Conservation (phyloP, 2,888 invertebrate genomes). For the Quadroppia sp. region DNA sequence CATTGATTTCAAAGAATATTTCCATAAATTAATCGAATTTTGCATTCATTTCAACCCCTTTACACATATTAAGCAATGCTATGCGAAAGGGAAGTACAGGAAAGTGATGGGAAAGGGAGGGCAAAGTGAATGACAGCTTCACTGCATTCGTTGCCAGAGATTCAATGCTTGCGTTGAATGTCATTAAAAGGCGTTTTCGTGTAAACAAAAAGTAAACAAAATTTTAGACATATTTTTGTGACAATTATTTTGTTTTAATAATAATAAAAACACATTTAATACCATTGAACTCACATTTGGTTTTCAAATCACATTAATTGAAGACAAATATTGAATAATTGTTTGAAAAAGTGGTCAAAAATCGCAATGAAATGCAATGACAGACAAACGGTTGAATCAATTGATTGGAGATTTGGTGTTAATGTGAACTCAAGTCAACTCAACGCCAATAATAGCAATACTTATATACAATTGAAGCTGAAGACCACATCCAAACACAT, state of each 20-base stretch:
- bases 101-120: too few relatives aligned
- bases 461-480: conserved; percentile 2
- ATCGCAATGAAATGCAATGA: too few relatives aligned
- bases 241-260: background rate
- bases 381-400: background rate
- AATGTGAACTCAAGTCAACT: conserved; percentile 2
- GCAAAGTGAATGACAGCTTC: background rate
- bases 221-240: conserved; percentile 7
- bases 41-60: too few relatives aligned
- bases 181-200: conserved; percentile 20
- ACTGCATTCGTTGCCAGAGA: background rate
- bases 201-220: conserved; percentile 4
- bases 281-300: conserved; percentile 19
- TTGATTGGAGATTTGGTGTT: conserved; percentile 22
- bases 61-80: too few relatives aligned
- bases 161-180: conserved; percentile 12
- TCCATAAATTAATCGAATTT: too few relatives aligned
- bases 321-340: background rate
- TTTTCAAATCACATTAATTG: background rate
- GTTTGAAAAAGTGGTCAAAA: too few relatives aligned
- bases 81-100: too few relatives aligned
- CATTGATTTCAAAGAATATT: too few relatives aligned
- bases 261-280: background rate
- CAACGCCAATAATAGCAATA: background rate
- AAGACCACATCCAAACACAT: background rate